These are phyloP conservation scores for Caenorhabditis wallacei DNA, from an alignment of 2,888 invertebrate genomes.

Conservation along the genomic window DNA sequence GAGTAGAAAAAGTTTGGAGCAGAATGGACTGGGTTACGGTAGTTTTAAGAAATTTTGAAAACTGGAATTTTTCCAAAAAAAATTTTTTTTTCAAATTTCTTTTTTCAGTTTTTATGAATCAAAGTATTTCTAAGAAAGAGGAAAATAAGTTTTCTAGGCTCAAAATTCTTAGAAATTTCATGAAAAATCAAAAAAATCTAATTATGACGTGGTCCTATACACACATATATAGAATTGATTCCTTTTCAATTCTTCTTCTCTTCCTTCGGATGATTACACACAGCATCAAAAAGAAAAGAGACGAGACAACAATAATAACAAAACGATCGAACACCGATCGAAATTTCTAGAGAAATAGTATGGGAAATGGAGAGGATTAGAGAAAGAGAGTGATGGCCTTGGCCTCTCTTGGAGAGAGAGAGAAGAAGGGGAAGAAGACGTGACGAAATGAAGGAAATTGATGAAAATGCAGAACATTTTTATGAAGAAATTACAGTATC, in stretches of 20 bases:
- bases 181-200: no score
- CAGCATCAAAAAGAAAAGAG: neutral
- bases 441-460: conserved; percentile 10
- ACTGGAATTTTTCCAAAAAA: neutral
- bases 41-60: no score
- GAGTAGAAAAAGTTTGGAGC: no score
- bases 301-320: conserved; percentile 15
- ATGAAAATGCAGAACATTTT: neutral
- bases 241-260: neutral
- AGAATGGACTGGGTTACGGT: no score
- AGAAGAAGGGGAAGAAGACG: conserved; percentile 10
- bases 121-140: no score
- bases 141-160: no score
- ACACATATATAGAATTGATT: neutral
- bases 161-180: no score
- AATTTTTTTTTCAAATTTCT: no score
- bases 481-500: no score
- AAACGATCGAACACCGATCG: conserved; percentile 25
- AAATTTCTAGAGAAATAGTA: conserved; percentile 7
- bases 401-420: conserved; percentile 13
- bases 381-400: conserved; percentile 46
- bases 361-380: conserved; percentile 6
- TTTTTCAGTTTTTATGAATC: no score
- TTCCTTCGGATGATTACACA: conserved; percentile 1
- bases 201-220: no score